A percentile compares a stretch with the other conserved stretches of the same genome.
Conservation (phyloP, 2,113 vertebrate species). For the Plecturocebus donacophilus region DNA sequence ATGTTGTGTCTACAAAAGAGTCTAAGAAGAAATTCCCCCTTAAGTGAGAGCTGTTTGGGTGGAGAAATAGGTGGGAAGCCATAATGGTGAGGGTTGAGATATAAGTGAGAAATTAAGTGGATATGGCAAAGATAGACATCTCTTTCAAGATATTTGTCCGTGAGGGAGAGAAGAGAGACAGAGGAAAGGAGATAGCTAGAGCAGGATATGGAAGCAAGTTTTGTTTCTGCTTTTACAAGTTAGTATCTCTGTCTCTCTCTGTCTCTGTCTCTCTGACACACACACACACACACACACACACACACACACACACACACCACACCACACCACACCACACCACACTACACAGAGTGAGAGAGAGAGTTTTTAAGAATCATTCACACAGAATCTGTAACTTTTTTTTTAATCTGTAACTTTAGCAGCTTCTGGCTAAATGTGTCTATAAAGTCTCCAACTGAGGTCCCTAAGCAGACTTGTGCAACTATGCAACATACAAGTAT, state of each 20-base stretch:
- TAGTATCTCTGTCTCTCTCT: not conserved
- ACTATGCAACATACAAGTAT: not conserved
- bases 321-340: too few species aligned
- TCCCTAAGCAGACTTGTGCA: not conserved
- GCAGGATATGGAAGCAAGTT: not conserved
- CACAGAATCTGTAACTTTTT: too few species aligned
- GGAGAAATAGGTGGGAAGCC: not conserved
- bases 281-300: not conserved
- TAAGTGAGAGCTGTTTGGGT: not conserved
- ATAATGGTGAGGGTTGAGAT: not conserved
- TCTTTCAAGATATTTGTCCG: not conserved
- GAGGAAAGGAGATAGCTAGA: not conserved
- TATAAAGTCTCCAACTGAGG: not conserved
- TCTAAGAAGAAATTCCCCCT: not conserved
- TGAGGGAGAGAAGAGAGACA: not conserved
- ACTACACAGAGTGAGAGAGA: too few species aligned
- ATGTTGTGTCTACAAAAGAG: not conserved
- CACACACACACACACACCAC: too few species aligned
- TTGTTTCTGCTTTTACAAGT: not conserved
- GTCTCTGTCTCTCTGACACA: accelerated
- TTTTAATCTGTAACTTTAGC: not conserved
- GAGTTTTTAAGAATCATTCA: not conserved
- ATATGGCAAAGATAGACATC: not conserved
- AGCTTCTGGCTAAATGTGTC: not conserved
- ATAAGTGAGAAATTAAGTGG: not conserved